Percentiles rank a stretch among this genome's conserved stretches.
Conservation (phyloP, 2,113 vertebrate genomes). For the Calonectris borealis region DNA sequence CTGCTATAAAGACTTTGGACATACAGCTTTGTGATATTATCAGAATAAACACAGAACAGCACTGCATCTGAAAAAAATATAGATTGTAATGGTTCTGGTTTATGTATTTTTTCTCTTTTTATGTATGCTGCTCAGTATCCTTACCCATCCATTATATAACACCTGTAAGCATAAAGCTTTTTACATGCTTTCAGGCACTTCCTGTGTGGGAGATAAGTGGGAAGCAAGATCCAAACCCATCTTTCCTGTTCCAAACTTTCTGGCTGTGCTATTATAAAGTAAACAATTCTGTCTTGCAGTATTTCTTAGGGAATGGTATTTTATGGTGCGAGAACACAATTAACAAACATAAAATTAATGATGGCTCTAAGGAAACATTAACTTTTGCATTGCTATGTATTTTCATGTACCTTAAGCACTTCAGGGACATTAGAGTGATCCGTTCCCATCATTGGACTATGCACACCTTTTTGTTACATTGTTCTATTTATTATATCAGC, state of each 20-base stretch:
- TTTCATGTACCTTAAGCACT: constrained; percentile 4
- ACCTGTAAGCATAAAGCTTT: background rate
- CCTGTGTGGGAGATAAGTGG: background rate
- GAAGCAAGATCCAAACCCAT: background rate
- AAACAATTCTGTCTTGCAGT: background rate
- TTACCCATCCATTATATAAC: background rate
- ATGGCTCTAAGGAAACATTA: background rate
- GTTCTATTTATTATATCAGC: background rate
- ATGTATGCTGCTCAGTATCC: constrained; percentile 37
- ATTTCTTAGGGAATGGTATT: background rate
- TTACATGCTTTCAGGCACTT: background rate
- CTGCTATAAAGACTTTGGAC: background rate
- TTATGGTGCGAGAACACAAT: background rate
- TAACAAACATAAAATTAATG: background rate
- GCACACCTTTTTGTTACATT: background rate
- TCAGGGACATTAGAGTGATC: background rate
- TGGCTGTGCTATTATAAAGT: background rate
- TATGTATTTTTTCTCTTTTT: constrained; percentile 54
- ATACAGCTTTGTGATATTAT: constrained; percentile 36
- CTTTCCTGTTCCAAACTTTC: background rate
- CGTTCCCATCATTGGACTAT: background rate
- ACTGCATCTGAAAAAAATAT: constrained; percentile 54
- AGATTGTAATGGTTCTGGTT: constrained; percentile 57
- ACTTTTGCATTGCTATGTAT: background rate
- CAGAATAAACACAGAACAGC: background rate